phyloP scores from a whole-genome alignment of 2,888 invertebrate species.

The Metacarcinus magister region DNA sequence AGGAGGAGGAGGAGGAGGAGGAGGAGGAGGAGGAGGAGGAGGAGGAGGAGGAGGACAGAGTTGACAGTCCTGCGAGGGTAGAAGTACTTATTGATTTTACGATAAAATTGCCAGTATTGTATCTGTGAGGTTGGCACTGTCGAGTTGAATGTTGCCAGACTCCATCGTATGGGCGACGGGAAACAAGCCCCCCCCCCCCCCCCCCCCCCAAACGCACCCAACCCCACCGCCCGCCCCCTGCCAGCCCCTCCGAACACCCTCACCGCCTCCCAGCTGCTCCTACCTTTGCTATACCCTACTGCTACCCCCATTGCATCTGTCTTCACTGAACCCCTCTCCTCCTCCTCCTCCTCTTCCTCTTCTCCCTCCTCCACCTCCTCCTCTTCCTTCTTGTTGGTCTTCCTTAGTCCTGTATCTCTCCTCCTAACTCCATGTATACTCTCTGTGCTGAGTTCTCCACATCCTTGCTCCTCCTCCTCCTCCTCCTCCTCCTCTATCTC shows the following conservation, averaged over 20 bases:
- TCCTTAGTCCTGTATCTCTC: background rate
- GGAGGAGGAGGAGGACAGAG: background rate
- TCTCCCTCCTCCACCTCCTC: constrained; percentile 14
- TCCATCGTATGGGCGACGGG: constrained; percentile 3
- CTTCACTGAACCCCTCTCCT: background rate
- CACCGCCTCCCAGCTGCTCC: background rate
- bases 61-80: background rate
- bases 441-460: background rate
- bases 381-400: constrained; percentile 28
- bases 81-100: constrained; percentile 47
- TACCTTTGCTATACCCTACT: background rate
- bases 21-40: background rate
- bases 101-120: constrained; percentile 54
- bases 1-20: background rate
- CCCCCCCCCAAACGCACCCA: background rate
- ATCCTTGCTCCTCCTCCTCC: background rate
- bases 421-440: background rate
- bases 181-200: background rate
- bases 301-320: background rate
- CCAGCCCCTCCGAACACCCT: background rate
- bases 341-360: constrained; percentile 40
- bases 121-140: constrained; percentile 50
- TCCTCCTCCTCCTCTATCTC: background rate
- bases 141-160: constrained; percentile 49
- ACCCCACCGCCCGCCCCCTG: background rate